Conservation (phyloP, 2,888 invertebrate genomes). For the Hyposoter dolosus region DNA sequence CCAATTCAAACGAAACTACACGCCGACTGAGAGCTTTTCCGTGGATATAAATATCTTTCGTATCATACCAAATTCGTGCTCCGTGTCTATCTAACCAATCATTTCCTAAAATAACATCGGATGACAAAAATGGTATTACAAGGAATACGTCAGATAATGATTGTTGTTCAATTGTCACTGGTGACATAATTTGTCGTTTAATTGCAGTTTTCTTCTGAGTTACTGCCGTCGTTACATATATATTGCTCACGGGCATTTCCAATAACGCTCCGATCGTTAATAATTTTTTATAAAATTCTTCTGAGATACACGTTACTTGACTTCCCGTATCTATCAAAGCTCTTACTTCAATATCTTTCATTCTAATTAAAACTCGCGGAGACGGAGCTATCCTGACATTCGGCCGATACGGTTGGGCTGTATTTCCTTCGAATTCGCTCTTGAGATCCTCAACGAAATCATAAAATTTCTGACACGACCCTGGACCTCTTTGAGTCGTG, state of each 20-base stretch:
- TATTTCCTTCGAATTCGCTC: slow-evolving; percentile 6
- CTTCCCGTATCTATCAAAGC: slow-evolving; percentile 38
- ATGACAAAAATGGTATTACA: slow-evolving; percentile 13
- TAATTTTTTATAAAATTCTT: slow-evolving; percentile 36
- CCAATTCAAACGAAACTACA: neutral
- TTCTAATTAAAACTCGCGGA: neutral
- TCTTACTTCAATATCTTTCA: neutral
- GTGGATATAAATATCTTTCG: neutral
- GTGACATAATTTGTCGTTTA: slow-evolving; percentile 19
- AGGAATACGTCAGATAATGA: no score
- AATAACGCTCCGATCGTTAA: neutral
- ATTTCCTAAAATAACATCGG: slow-evolving; percentile 48
- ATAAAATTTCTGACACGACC: slow-evolving; percentile 1
- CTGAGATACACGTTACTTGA: slow-evolving; percentile 40
- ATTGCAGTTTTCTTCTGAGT: slow-evolving; percentile 37
- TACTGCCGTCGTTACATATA: slow-evolving; percentile 28
- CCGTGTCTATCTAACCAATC: slow-evolving; percentile 39
- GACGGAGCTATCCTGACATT: neutral
- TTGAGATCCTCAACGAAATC: slow-evolving; percentile 44
- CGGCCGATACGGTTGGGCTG: neutral
- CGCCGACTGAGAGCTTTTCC: neutral
- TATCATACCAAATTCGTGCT: slow-evolving; percentile 40
- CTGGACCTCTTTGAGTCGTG: slow-evolving; percentile 16
- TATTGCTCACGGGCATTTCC: slow-evolving; percentile 46
- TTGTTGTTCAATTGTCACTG: no score